These are phyloP conservation scores for Oryzias woworae DNA, from an alignment of 2,113 vertebrate species.

Conservation along the genomic window DNA sequence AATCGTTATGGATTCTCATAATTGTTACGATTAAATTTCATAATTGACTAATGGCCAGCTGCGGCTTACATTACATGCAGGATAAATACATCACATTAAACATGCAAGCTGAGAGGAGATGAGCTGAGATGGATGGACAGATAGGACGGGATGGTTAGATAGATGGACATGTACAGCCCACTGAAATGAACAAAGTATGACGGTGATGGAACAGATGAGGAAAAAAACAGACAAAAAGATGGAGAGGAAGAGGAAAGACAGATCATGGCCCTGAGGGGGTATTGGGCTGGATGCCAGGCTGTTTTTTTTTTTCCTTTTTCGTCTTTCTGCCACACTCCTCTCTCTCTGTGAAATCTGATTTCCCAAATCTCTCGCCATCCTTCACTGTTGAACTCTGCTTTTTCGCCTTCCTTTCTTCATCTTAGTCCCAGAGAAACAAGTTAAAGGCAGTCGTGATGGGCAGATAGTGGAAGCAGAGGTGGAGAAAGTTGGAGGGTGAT, in stretches of 20 bases:
- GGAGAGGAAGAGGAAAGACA: constrained; percentile 25
- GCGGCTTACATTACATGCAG: constrained; percentile 73
- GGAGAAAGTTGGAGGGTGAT: constrained; percentile 74
- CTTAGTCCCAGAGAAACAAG: constrained; percentile 39
- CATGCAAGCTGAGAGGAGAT: constrained; percentile 74
- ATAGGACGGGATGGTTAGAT: constrained; percentile 44
- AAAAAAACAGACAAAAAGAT: constrained; percentile 17
- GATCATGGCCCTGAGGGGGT: constrained; percentile 46
- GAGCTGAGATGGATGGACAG: constrained; percentile 65
- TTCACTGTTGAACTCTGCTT: constrained; percentile 42
- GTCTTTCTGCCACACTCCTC: constrained; percentile 20
- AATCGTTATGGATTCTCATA: constrained; percentile 77
- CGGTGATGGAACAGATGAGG: constrained; percentile 13
- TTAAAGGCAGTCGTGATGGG: constrained; percentile 55
- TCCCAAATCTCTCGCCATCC: constrained; percentile 38
- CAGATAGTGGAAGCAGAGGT: constrained; percentile 29
- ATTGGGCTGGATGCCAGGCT: constrained; percentile 55
- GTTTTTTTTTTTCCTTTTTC: constrained; percentile 18
- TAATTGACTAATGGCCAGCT: constrained; percentile 79
- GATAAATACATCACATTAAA: constrained; percentile 73
- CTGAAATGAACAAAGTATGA: constrained; percentile 21
- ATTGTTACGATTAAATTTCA: constrained; percentile 80
- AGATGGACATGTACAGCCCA: constrained; percentile 9
- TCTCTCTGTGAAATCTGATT: constrained; percentile 43
- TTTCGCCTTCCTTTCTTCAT: constrained; percentile 31